Evolutionary conservation across 2,888 invertebrate species (phyloP), one percentile per base, ranked within the genome.

Genomic region (Acrobasis suavella): DNA sequence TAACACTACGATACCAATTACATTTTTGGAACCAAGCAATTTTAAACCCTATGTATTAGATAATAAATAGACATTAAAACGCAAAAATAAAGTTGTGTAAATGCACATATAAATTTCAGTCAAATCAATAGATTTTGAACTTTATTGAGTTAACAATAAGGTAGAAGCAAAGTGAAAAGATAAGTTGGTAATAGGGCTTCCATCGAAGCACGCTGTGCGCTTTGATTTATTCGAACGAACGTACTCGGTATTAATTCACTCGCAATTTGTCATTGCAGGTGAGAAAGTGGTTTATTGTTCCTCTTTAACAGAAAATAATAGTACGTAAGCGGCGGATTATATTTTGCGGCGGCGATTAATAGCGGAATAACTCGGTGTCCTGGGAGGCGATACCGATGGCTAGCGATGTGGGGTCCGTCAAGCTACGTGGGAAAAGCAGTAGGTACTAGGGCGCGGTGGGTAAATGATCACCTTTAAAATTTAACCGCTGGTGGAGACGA

Each of bases 241-340:
- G 75, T 74, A 73, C 69, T 80, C 75, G 75, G 83, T 85, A 87
- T 88, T 88, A 87, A 87, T 89, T 87, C 89, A 83, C 80, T 80
- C 73, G 85, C 84, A 84, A 89, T 89, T 89, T 89, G 89, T 89
- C 89, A 85, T 86, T 81, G 76, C 72, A 86, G 78, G 87, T 86
- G 87, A 86, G 88, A 88, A 87, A 88, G 87, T 87, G 82, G 80
- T 86, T 83, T 87, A 87, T 89, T 87, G 87, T 87, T 78, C 73
- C 76, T 73, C 72, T 72, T 78, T 77, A 80, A 73, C 79, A 74
- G 80, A 78, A 81, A 78, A 78, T 82, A 82, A 83, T 86, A 80
- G 76, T 71, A 72, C 69, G 76, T 73, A 72, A 62, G 65, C 60
- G 70, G 69, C 68, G 69, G 72, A 73, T 74, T 71, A 75, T 73